phyloP scores from a whole-genome alignment of 1,140 invertebrate genomes.

The Venustaconcha ellipsiformis region DNA sequence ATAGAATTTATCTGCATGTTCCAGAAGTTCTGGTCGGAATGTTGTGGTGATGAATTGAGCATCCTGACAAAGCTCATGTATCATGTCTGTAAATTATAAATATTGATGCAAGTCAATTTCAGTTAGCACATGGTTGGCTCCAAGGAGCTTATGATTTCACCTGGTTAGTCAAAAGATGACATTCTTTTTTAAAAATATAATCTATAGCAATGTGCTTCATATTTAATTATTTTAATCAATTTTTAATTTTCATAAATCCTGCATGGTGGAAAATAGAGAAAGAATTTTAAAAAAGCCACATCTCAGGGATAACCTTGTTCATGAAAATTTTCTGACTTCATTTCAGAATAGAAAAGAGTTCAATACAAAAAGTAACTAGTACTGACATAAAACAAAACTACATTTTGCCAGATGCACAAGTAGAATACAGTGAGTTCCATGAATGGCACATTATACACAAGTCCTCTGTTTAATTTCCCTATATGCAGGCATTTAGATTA shows the following conservation, averaged over 20 bases:
- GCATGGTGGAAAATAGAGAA: neutral
- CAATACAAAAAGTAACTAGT: no score
- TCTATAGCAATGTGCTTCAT: neutral
- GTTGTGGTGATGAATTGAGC: constrained; percentile 99
- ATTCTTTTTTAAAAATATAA: neutral
- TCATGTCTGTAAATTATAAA: constrained; percentile 83
- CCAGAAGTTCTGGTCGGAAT: constrained; percentile 96
- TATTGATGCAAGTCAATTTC: neutral
- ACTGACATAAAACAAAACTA: no score
- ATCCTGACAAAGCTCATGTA: constrained; percentile 93
- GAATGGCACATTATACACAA: no score
- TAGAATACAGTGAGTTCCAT: no score
- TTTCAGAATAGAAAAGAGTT: no score
- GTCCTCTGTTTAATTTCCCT: no score
- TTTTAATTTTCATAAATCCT: neutral
- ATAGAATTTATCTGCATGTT: constrained; percentile 99
- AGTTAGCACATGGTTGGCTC: neutral
- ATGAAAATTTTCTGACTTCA: no score
- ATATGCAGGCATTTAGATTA: no score
- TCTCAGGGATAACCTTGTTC: no score
- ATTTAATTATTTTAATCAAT: neutral
- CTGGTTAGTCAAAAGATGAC: neutral
- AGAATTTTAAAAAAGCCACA: no score
- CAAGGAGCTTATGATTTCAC: neutral
- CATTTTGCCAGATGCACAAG: no score